Percentiles rank a stretch among this genome's conserved stretches.
Evolutionary conservation across 1,140 invertebrate species (phyloP).

Genomic region (Drosophila fuyamai): DNA sequence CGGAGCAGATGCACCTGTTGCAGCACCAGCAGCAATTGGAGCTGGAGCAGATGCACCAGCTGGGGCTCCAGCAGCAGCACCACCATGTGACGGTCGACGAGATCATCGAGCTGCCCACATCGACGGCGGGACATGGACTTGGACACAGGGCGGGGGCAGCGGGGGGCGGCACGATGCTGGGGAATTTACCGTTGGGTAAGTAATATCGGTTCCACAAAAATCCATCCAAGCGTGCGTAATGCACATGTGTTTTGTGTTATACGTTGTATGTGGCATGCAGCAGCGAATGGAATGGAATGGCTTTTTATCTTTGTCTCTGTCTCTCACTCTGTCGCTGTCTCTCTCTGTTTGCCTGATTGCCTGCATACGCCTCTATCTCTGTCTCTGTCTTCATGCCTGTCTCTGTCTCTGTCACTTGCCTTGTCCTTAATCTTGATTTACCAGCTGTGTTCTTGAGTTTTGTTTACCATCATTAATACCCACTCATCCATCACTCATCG

Average conservation of each 20-base stretch:
- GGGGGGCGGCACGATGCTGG: conserved; percentile 75
- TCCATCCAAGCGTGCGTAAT: conserved; percentile 5
- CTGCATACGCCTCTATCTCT: conserved; percentile 24
- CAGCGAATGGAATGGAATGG: conserved; percentile 51
- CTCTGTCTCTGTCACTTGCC: conserved; percentile 38
- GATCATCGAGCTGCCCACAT: conserved; percentile 80
- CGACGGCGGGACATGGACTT: conserved; percentile 46
- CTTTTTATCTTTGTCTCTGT: conserved; percentile 50
- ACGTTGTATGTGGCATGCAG: conserved; percentile 46
- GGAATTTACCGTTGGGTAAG: conserved; percentile 84
- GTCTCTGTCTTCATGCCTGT: conserved; percentile 14
- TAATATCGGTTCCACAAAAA: conserved; percentile 37
- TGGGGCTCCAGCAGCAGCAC: conserved; percentile 51
- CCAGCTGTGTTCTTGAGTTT: conserved; percentile 62
- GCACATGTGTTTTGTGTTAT: background rate
- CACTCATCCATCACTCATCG: conserved; percentile 41
- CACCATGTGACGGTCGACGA: conserved; percentile 82
- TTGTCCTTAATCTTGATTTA: conserved; percentile 41
- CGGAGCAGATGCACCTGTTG: conserved; percentile 58
- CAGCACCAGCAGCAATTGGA: conserved; percentile 50
- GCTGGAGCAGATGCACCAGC: conserved; percentile 44
- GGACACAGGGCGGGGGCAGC: conserved; percentile 33
- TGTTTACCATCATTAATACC: conserved; percentile 23
- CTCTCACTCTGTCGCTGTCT: conserved; percentile 31
- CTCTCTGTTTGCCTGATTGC: conserved; percentile 41